Conservation (phyloP, 2,113 vertebrate genomes). For the Odocoileus hemionus region DNA sequence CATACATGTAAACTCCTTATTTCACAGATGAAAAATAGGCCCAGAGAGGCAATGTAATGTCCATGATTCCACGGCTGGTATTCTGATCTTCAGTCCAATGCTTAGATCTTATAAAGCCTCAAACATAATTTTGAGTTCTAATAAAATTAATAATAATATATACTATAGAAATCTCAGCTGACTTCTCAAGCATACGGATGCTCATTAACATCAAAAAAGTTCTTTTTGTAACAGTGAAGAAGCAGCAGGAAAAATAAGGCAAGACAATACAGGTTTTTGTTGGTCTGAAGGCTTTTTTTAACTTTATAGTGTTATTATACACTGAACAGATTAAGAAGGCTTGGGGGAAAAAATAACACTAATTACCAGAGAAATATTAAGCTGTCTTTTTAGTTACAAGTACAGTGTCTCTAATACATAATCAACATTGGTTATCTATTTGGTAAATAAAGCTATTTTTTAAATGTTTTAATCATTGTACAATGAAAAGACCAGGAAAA, state of each 20-base stretch:
- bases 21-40: constrained; percentile 4
- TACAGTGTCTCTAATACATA: neutral
- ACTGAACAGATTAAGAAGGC: neutral
- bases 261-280: neutral
- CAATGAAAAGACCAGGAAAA: neutral
- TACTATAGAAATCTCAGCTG: neutral
- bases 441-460: neutral
- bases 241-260: neutral
- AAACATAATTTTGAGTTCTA: neutral
- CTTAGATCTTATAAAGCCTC: neutral
- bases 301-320: neutral
- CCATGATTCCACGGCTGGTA: neutral
- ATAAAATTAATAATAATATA: neutral
- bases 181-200: neutral
- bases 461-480: neutral
- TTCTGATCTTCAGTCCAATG: neutral
- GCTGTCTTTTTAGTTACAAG: neutral
- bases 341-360: neutral
- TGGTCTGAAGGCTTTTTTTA: neutral
- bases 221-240: neutral
- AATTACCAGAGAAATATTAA: neutral
- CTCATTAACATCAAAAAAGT: neutral
- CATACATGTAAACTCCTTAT: neutral
- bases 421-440: neutral
- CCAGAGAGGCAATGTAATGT: neutral